Conservation (phyloP, 2,113 vertebrate genomes). For the Myodes glareolus region DNA sequence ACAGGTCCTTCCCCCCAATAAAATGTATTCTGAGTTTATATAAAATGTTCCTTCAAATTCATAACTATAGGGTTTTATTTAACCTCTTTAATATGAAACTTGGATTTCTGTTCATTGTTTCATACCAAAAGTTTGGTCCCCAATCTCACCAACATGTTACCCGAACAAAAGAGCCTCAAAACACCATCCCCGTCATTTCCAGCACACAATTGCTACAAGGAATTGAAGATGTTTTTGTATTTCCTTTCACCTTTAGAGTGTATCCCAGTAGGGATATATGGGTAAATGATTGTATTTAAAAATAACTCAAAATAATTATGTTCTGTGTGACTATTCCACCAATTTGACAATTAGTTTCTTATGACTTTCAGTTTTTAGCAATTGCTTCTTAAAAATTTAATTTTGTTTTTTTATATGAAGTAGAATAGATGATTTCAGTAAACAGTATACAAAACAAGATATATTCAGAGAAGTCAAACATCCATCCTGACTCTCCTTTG, state of each 20-base stretch:
- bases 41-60: constrained; percentile 50
- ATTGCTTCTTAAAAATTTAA: constrained; percentile 52
- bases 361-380: constrained; percentile 20
- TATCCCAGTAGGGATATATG: background rate
- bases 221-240: constrained; percentile 39
- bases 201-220: constrained; percentile 20
- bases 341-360: constrained; percentile 46
- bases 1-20: constrained; percentile 29
- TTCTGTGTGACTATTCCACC: constrained; percentile 40
- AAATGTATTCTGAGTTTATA: constrained; percentile 15
- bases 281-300: constrained; percentile 64
- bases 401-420: constrained; percentile 45
- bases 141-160: constrained; percentile 42
- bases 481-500: background rate
- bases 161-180: constrained; percentile 35
- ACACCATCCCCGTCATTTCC: background rate
- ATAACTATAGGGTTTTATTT: background rate
- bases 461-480: constrained; percentile 49
- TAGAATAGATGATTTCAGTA: constrained; percentile 40
- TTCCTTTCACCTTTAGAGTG: constrained; percentile 33
- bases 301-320: constrained; percentile 65
- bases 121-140: constrained; percentile 27
- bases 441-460: constrained; percentile 25
- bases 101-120: constrained; percentile 46
- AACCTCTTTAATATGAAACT: constrained; percentile 24